Base-by-base conservation (phyloP, 2,113 vertebrate species). In the Tychaedon coryphoeus region DNA sequence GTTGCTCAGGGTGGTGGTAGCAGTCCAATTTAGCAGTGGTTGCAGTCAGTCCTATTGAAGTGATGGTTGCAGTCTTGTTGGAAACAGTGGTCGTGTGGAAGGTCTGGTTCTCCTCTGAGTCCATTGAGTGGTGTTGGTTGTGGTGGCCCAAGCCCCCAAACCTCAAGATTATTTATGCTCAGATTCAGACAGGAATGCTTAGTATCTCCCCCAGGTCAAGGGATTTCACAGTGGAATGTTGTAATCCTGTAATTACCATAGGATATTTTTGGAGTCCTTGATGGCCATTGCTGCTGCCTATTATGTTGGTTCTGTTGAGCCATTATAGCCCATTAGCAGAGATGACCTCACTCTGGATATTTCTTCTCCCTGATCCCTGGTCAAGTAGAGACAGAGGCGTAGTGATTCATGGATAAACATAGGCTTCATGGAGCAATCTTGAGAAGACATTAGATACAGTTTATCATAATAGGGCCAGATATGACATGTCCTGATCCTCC, bases 61-160 rank as follows among this genome's bases (percentile, higher is more conserved):
- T 24, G 23, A 15, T 38, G 23, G 23, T 10, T 47, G 14, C 50
- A 65, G 9, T 48, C 50, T 34, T 31, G 25, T 42, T 6, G 4
- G 34, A 66, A 50, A 36, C 0, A 0, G 8, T 9, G 16, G 16
- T 50, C 8, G 10, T 34, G 13, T 42, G 16, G 34, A 86, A 65
- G 24, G 7, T 42, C 43, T 22, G 20, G 20, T 14, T 66, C 34
- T 57, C 25, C 31, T 50, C 71, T 34, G 20, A 50, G 17, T 42
- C 34, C 2, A 1, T 10, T 33, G 17, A 29, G 5, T 13, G 5
- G 4, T n/a, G 12, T 18, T 57, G 12, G 34, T 48, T 0, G 0
- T 48, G 42, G 31, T 17, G 43, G 34, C 29, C 31, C 70, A 66
- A 34, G 13, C 7, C 25, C 24, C 8, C 25, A 50, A 2, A 26